phyloP scores from a whole-genome alignment of 2,113 vertebrate species.

The Aegypius monachus region DNA sequence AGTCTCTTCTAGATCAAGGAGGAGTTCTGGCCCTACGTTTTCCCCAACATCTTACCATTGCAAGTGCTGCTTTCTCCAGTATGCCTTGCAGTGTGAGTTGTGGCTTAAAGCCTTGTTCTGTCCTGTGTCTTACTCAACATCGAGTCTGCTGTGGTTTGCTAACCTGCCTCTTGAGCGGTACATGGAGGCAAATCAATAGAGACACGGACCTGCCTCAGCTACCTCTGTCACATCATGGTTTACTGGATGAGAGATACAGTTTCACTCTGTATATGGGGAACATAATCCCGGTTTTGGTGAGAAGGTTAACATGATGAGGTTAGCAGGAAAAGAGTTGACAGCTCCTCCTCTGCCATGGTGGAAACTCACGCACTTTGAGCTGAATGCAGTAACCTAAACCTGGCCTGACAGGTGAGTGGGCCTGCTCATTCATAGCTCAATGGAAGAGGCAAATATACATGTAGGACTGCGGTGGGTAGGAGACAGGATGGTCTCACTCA shows the following conservation, averaged over 20 bases:
- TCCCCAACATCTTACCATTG: not conserved
- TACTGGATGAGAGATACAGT: not conserved
- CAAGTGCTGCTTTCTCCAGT: not conserved
- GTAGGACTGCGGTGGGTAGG: not conserved
- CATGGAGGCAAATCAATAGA: not conserved
- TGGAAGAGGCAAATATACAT: not conserved
- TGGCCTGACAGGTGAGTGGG: not conserved
- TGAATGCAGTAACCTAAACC: not conserved
- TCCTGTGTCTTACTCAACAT: not conserved
- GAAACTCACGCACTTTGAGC: not conserved
- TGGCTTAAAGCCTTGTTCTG: not conserved
- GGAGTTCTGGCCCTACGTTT: not conserved
- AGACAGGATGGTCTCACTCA: not conserved
- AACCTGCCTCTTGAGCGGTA: not conserved
- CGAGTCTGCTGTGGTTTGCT: not conserved
- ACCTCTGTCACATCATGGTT: not conserved
- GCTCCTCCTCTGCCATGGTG: not conserved
- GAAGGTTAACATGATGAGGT: not conserved
- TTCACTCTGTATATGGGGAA: not conserved
- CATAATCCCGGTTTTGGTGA: not conserved
- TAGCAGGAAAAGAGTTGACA: not conserved
- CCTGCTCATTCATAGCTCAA: not conserved
- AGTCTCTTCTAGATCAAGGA: not conserved
- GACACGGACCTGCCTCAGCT: not conserved
- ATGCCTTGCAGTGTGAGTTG: not conserved